Base-by-base conservation (phyloP, 2,113 vertebrate species). In the Lota lota region DNA sequence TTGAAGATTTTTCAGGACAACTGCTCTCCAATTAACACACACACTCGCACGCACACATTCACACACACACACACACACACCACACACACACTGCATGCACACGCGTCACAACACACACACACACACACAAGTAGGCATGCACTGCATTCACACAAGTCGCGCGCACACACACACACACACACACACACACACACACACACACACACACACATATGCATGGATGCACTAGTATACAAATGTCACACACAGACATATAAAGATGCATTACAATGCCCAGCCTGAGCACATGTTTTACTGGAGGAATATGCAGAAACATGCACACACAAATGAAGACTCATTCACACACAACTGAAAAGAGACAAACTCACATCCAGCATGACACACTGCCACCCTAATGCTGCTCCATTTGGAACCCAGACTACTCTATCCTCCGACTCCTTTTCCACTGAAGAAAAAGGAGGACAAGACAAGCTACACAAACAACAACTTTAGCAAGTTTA, bases 1-100 rank as follows among this genome's bases (percentile, higher is more conserved):
- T 78, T 72, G 79, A 80, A 72, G 79, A 85, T 85, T 79, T 81
- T 81, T 80, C 83, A 75, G 76, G 80, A 86, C 83, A 85, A 85
- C 83, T 84, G 82, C 72, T 74, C 78, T 81, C 80, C 77, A 84
- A 85, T 83, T 80, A 87, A 81, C 82, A 86, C 79, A 73, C 63
- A 83, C 64, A 77, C 84, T 28, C 28, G 79, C 81, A 76, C 73
- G 76, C 77, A 80, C 79, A 5, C 28, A 28, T 5, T 5, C 28
- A 28, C 28, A 3, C 28, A 28, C 3, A 28, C 70, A 61, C 64
- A 40, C 75, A 54, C 58, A 56, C 54, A 56, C 54, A 14, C 15
- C 54, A 56, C 54, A 56, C 3, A 61, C 7, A 21, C 20, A 61
- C 5, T n/a, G 14, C 59, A 22, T 6, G 3, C 4, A 28, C 24